Conservation (phyloP, 2,797 vertebrate genomes). For the Manis pentadactyla region DNA sequence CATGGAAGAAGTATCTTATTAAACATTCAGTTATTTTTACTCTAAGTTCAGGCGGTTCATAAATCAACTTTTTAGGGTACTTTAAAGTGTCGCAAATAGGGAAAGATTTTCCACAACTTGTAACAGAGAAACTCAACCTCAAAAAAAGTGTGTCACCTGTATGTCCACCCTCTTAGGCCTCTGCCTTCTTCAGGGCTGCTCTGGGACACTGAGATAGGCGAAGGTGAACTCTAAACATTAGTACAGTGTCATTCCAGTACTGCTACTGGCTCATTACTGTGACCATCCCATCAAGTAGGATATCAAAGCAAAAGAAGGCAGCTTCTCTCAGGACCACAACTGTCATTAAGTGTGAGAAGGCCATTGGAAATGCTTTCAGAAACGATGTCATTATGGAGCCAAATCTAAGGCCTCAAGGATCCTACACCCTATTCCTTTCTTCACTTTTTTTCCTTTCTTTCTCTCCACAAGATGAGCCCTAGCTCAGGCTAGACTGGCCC, state of each 20-base stretch:
- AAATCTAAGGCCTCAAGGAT: conserved; percentile 25
- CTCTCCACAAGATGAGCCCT: not conserved
- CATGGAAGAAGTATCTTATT: not conserved
- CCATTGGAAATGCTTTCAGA: conserved; percentile 29
- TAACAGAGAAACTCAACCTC: conserved; percentile 7
- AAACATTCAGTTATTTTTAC: not conserved
- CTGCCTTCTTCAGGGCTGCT: not conserved
- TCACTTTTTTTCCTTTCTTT: not conserved
- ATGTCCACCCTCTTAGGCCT: not conserved
- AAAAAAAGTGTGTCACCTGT: not conserved
- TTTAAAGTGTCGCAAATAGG: not conserved
- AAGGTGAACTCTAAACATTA: not conserved
- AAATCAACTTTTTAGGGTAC: conserved; percentile 41
- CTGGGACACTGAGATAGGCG: not conserved
- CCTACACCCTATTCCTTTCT: not conserved
- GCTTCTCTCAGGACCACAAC: not conserved
- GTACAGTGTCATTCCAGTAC: not conserved
- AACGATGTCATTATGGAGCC: not conserved
- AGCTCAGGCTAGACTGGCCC: not conserved
- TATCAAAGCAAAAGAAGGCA: conserved; percentile 20
- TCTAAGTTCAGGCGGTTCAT: not conserved
- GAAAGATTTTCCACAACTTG: not conserved
- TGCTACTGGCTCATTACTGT: not conserved
- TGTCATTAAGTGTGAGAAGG: not conserved
- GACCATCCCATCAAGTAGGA: not conserved